These are phyloP conservation scores for Lutjanus argentimaculatus DNA, from an alignment of 2,797 vertebrate genomes.

Conservation along the genomic window DNA sequence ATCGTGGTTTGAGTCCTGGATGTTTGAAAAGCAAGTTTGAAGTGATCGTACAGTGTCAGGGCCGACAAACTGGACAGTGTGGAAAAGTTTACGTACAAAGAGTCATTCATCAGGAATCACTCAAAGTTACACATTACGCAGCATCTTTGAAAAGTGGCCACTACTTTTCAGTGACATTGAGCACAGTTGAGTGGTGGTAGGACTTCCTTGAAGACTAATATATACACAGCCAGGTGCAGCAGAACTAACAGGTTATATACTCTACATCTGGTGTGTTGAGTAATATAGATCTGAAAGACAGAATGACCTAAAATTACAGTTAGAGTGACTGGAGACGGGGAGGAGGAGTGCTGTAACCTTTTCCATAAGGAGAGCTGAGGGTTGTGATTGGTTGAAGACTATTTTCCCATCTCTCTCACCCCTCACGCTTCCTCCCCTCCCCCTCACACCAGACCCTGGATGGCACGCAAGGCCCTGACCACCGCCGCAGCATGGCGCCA, in stretches of 20 bases:
- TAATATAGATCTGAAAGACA: conserved; percentile 64
- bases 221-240: conserved; percentile 59
- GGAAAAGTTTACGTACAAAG: conserved; percentile 26
- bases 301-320: conserved; percentile 60
- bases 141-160: conserved; percentile 29
- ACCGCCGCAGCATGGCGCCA: conserved; percentile 78
- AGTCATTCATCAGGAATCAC: conserved; percentile 37
- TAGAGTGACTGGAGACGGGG: conserved; percentile 43
- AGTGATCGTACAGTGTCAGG: conserved; percentile 18
- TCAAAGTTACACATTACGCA: conserved; percentile 17
- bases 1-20: conserved; percentile 33
- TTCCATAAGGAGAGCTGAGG: conserved; percentile 71
- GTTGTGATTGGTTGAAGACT: conserved; percentile 64
- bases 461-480: conserved; percentile 80
- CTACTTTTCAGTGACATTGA: conserved; percentile 28
- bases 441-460: conserved; percentile 59
- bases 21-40: conserved; percentile 41
- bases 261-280: conserved; percentile 65
- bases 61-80: conserved; percentile 10
- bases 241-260: conserved; percentile 56
- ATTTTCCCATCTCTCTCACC: conserved; percentile 63
- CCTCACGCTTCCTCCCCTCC: conserved; percentile 39
- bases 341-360: conserved; percentile 65
- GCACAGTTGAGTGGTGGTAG: not conserved
- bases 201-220: conserved; percentile 23